Base-by-base conservation (phyloP, 1,140 invertebrate species). In the Linepithema humile region DNA sequence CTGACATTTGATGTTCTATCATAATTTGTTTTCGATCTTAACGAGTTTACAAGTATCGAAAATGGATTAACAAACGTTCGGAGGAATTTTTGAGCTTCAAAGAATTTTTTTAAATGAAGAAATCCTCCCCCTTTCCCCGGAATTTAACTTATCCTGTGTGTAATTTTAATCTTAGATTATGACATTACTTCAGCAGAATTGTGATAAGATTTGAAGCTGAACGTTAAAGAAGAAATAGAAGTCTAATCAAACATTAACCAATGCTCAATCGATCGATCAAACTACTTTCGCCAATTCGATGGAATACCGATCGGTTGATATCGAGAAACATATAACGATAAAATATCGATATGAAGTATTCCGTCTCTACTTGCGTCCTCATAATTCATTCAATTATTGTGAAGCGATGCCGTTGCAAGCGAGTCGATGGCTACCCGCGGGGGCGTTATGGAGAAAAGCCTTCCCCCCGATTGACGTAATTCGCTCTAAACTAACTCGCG, bases 371-470 rank as follows among this genome's bases (percentile, higher is more conserved):
- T 12, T 2, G 1, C 3, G 3, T 55, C 20, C 70, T 70, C 75
- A 80, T 57, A 80, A 80, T 80, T 78, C 48, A 78, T 69, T 70
- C 64, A 80, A 80, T 80, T 80, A 80, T 77, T 67, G 74, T 9
- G 60, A 67, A 77, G 67, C 32, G 15, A 45, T 75, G 38, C 7
- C 57, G 23, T 23, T 67, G 23, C 20, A 20, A n/a, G 29, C 23
- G 29, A 77, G 40, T 50, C 29, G 73, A 77, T n/a, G 29, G 32
- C 23, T 40, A 40, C 15, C 15, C 35, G 74, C 23, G 75, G 62
- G 75, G 62, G 60, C 75, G 62, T 69, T 20, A 78, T 78, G 62
- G 40, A 69, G 75, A 69, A 69, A n/a, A 53, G 48, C 48, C 62
- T 78, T 43, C 48, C 70, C 50, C 64, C 40, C 75, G 75, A 70